Evolutionary conservation across 2,888 invertebrate genomes (phyloP), one percentile per base, ranked within the genome.

Genomic region (Lithophane leautieri): DNA sequence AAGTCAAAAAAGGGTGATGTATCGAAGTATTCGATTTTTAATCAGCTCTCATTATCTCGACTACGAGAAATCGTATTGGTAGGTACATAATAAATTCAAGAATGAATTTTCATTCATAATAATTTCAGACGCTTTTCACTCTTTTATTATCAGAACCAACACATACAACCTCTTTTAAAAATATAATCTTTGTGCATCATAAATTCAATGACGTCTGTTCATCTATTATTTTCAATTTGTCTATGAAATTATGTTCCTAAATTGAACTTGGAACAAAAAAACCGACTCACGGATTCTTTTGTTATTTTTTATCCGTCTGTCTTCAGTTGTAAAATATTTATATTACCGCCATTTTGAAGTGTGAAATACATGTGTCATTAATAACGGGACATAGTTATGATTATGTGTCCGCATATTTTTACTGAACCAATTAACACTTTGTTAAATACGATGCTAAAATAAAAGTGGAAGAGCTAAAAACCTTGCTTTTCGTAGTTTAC

Each of bases 231-330:
- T 75, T 67, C 74, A 81, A 83, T 78, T 81, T 73, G 50, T 74
- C 67, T 80, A 81, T 74, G 68, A 78, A 73, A 86, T 78, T 75
- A 63, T 78, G 28, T 72, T 76, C 28, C n/a, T 12, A 81, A 80
- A 75, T 75, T 76, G 72, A 76, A 71, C 34, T 47, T 12, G 2
- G 34, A 19, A 9, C 42, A 76, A 81, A 84, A 79, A 83, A 71
- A 58, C 28, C 3, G 14, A 22, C 28, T 68, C 74, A 61, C 75
- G 34, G 58, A 47, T 61, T 81, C 78, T 81, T 81, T 85, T 73
- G 83, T 82, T 68, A 52, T 54, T 83, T 81, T 84, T 80, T 79
- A 69, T 47, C 22, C 16, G 72, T 66, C 52, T 47, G 40, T 28
- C 71, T 61, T 60, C 19, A n/a, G 42, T 70, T 52, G 28, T 70